Conservation (phyloP, 2,888 invertebrate genomes). For the Ctenicera cuprea region DNA sequence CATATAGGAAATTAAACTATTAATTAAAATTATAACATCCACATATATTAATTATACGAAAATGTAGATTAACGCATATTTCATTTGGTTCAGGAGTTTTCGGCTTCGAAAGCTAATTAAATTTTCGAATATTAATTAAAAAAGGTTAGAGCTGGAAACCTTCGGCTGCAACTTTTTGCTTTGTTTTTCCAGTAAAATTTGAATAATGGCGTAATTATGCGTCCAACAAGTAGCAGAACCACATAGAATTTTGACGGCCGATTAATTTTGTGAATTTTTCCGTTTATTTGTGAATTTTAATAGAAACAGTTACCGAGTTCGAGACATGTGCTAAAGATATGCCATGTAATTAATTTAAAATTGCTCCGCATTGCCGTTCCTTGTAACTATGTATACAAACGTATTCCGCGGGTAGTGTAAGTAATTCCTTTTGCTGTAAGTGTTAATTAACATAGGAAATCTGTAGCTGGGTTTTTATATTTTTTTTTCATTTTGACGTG, state of each 20-base stretch:
- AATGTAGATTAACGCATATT: constrained; percentile 22
- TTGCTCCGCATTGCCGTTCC: constrained; percentile 23
- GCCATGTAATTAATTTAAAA: constrained; percentile 17
- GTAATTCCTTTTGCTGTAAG: constrained; percentile 32
- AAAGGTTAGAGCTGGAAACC: constrained; percentile 16
- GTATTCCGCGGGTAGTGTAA: constrained; percentile 19
- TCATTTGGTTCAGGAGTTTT: constrained; percentile 22
- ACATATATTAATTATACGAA: constrained; percentile 29
- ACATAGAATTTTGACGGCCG: constrained; percentile 17
- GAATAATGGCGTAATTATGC: constrained; percentile 31
- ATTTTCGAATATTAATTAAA: constrained; percentile 30
- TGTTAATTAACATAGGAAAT: constrained; percentile 45
- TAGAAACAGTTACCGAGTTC: constrained; percentile 8
- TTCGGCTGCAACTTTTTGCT: constrained; percentile 5
- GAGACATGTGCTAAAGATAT: constrained; percentile 21
- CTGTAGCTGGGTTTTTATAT: constrained; percentile 25
- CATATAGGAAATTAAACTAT: constrained; percentile 39
- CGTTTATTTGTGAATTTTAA: constrained; percentile 25
- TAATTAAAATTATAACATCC: constrained; percentile 36
- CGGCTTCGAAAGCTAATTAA: constrained; percentile 28
- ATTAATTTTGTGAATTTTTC: constrained; percentile 28
- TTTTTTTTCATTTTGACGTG: constrained; percentile 29
- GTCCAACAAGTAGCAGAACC: constrained; percentile 11
- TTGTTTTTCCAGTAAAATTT: constrained; percentile 17
- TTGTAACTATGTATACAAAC: constrained; percentile 20